Base-by-base conservation (phyloP, 1,140 invertebrate species). In the Ladona fulva region DNA sequence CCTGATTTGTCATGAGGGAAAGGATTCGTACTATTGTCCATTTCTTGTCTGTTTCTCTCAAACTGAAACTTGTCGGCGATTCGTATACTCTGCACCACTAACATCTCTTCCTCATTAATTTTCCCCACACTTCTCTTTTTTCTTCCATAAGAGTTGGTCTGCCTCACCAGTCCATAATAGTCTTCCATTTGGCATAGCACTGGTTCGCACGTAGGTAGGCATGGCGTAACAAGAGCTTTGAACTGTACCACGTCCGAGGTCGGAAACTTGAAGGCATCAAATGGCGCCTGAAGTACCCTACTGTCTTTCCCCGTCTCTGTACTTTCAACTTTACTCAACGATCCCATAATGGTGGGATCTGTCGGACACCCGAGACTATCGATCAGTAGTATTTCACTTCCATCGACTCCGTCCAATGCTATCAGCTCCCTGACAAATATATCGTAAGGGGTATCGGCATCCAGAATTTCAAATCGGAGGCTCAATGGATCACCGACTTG, bases 211-310 rank as follows among this genome's bases (percentile, higher is more conserved):
- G 81, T 82, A 0, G 87, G 86, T 3, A 89, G 79, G 79, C 88
- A 89, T 0, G 88, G 88, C 0, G 87, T 88, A 3, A 89, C 86
- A 8, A 89, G 80, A 29, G 88, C 88, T 78, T 87, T 85, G 82
- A 89, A 89, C 78, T 89, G 87, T 3, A 89, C 88, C 8, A 88
- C 83, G 44, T 88, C 87, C 3, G 86, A 87, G 1, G 87, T 87
- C 6, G 88, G 88, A 81, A 89, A 89, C 80, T 89, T 89, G 81
- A 89, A 89, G 3, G 88, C 88, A 80, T 89, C 88, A 78, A 89
- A 89, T 16, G 85, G 84, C n/a, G 87, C 87, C 44, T 85, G 83
- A 0, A 89, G 82, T 1, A 82, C 80, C 78, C 86, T 84, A 1
- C 84, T 83, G 29, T 80, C 82, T 8, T 80, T 80, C n/a, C 82